A percentile compares a stretch with the other conserved stretches of the same genome.
phyloP scores from a whole-genome alignment of 2,113 vertebrate genomes.

The Diglossa brunneiventris region DNA sequence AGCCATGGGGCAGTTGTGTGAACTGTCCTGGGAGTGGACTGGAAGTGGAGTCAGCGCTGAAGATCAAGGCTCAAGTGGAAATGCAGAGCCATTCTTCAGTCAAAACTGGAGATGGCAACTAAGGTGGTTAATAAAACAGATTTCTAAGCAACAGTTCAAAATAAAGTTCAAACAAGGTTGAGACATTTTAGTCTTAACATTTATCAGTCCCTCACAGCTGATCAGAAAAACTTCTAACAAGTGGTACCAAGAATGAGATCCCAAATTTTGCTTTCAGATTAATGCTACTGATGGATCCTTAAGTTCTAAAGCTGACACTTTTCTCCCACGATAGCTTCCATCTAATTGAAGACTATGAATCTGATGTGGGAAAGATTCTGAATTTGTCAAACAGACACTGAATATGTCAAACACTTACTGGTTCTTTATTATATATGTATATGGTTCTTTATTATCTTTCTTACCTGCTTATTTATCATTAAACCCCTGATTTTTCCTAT shows the following conservation, averaged over 20 bases:
- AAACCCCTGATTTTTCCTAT: neutral
- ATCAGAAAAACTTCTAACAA: neutral
- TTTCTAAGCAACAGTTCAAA: neutral
- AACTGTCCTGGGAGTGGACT: neutral
- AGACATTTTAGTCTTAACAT: neutral
- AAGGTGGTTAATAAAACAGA: neutral
- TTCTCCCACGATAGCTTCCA: neutral
- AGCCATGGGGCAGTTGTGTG: neutral
- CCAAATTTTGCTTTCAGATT: neutral
- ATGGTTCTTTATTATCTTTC: neutral
- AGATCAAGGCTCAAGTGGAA: neutral
- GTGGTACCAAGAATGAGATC: neutral
- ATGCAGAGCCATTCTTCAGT: neutral
- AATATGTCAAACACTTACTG: neutral
- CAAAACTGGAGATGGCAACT: neutral
- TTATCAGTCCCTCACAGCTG: neutral
- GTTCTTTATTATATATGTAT: too few relatives aligned
- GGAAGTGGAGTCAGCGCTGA: neutral
- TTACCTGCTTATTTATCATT: constrained; percentile 15
- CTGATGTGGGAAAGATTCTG: neutral
- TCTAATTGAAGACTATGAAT: neutral
- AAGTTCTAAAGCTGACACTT: neutral
- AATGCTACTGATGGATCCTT: neutral
- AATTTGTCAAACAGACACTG: neutral
- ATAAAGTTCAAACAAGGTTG: neutral